These are phyloP conservation scores for Toxotes lorentzi DNA, from an alignment of 2,797 vertebrate species.

Conservation along the genomic window DNA sequence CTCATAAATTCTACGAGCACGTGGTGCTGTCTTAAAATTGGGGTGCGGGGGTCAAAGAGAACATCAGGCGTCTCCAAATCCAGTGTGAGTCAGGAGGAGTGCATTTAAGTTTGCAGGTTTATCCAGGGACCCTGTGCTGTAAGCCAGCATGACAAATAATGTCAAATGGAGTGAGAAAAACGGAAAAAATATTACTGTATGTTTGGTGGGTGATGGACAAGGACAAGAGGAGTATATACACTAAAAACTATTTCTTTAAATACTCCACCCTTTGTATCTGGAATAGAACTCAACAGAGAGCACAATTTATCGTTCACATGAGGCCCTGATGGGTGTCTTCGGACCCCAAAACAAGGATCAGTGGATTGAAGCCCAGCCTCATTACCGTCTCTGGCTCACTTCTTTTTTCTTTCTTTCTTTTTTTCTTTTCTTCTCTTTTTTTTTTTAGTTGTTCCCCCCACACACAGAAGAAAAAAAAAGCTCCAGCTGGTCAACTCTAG, in stretches of 20 bases:
- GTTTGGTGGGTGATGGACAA: slow-evolving; percentile 25
- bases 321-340: slow-evolving; percentile 59
- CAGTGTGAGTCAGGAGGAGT: slow-evolving; percentile 58
- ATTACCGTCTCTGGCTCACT: slow-evolving; percentile 70
- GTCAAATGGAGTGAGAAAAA: slow-evolving; percentile 54
- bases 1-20: slow-evolving; percentile 28
- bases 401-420: slow-evolving; percentile 6
- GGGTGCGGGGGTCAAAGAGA: slow-evolving; percentile 22
- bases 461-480: slow-evolving; percentile 39
- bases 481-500: slow-evolving; percentile 68
- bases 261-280: slow-evolving; percentile 40
- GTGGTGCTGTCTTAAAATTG: slow-evolving; percentile 33
- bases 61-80: slow-evolving; percentile 32
- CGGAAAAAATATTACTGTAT: slow-evolving; percentile 26
- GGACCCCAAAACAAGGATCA: slow-evolving; percentile 40
- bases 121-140: slow-evolving; percentile 65
- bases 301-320: slow-evolving; percentile 69
- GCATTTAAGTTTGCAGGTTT: slow-evolving; percentile 56
- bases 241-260: slow-evolving; percentile 43
- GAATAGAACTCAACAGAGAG: slow-evolving; percentile 57
- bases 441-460: slow-evolving; percentile 34
- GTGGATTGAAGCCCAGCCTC: slow-evolving; percentile 69
- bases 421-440: slow-evolving; percentile 11
- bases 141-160: slow-evolving; percentile 79
- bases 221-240: slow-evolving; percentile 46